Evolutionary conservation across 2,113 vertebrate species (phyloP), one percentile per base, ranked within the genome.

Genomic region (Lamprologus speciosus): DNA sequence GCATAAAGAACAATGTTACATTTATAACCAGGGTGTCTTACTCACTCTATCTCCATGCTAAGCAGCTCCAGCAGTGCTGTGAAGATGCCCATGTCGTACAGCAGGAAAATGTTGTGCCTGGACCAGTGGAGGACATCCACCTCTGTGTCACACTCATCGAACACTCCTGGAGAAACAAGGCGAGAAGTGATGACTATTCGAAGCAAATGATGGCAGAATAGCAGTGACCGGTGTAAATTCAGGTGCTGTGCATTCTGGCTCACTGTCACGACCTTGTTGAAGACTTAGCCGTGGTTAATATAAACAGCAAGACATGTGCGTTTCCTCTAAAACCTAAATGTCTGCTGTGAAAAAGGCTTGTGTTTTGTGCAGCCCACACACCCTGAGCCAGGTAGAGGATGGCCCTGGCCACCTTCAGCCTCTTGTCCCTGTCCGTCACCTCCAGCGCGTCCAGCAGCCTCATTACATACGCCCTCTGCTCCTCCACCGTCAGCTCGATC

Each of bases 31-130:
- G 35, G 9, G 50, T 7, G 11, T 28, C 6, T 4, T n/a, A 95
- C 97, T 96, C 89, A 99, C 99, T 99, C 98, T 0, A 98, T 98
- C 95, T 99, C 98, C 98, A 99, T 98, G 96, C 97, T 98, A 82
- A 99, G 98, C 9, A 99, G 97, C 93, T 99, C 98, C 97, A 99
- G 96, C 94, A 99, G 97, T 8, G 98, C 96, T 0, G 97, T 97
- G 96, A 99, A 99, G 82, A 98, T 98, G 40, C 98, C 99, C 98
- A 99, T 98, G 89, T 96, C 96, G 81, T 98, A 98, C 11, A 99
- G 96, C 33, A 99, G 97, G 91, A 99, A 99, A 94, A 97, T 96
- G 91, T 99, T 99, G 96, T 98, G 97, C 54, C 97, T 96, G 86
- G 98, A 97, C 98, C 98, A 99, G 95, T 95, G 94, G 17, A 99